A percentile compares a stretch with the other conserved stretches of the same genome.
Evolutionary conservation across 2,888 invertebrate species (phyloP).

Genomic region (Spodoptera exigua): DNA sequence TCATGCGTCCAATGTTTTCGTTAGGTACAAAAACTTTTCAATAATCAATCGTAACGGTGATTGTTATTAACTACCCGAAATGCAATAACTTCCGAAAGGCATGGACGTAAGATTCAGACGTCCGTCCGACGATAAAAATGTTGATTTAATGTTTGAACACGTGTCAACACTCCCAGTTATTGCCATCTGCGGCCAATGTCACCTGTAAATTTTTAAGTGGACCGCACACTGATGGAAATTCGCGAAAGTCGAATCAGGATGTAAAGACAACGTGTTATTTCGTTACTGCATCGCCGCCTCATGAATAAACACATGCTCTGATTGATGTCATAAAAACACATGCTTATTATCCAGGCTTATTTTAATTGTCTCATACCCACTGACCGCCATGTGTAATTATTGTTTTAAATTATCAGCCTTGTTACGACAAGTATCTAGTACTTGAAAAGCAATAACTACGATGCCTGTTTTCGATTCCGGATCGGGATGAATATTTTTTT

Average conservation of each 20-base stretch:
- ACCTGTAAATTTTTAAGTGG: slow-evolving; percentile 58
- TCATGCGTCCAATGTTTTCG: slow-evolving; percentile 59
- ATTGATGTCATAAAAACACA: slow-evolving; percentile 34
- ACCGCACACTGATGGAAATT: slow-evolving; percentile 54
- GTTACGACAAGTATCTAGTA: neutral
- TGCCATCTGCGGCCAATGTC: slow-evolving; percentile 63
- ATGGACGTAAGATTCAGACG: slow-evolving; percentile 36
- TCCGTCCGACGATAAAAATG: slow-evolving; percentile 42
- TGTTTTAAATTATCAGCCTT: no score
- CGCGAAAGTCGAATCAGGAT: slow-evolving; percentile 53
- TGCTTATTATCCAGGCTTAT: slow-evolving; percentile 6
- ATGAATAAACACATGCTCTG: slow-evolving; percentile 47
- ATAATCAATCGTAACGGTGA: slow-evolving; percentile 67
- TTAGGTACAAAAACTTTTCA: slow-evolving; percentile 50
- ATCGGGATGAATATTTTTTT: no score
- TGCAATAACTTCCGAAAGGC: slow-evolving; percentile 37
- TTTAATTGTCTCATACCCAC: slow-evolving; percentile 5
- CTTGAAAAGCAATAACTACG: neutral
- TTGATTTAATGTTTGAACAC: slow-evolving; percentile 60
- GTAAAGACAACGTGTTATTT: slow-evolving; percentile 47
- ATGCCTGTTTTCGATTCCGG: no score
- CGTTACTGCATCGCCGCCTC: slow-evolving; percentile 36
- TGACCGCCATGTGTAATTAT: no score
- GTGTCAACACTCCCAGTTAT: slow-evolving; percentile 63
- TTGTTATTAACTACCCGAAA: slow-evolving; percentile 57